These are phyloP conservation scores for Holocentrus rufus DNA, from an alignment of 2,797 vertebrate genomes.

Conservation along the genomic window DNA sequence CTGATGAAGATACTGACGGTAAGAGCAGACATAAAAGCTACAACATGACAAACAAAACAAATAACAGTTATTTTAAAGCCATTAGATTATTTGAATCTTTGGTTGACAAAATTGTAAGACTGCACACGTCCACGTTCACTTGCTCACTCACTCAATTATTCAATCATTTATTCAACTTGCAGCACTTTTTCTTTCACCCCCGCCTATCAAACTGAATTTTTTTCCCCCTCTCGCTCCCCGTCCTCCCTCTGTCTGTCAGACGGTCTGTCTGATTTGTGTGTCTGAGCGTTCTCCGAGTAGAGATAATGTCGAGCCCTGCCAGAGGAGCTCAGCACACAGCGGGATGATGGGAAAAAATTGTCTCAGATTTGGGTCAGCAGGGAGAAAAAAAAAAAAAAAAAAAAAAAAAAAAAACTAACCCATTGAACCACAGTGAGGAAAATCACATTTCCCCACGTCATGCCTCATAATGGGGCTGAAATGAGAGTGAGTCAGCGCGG, in stretches of 20 bases:
- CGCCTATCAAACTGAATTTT: constrained; percentile 21
- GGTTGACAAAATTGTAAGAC: constrained; percentile 22
- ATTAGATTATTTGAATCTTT: constrained; percentile 11
- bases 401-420: not conserved
- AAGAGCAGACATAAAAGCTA: constrained; percentile 8
- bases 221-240: not conserved
- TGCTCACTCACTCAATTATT: not conserved
- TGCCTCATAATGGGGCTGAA: constrained; percentile 13
- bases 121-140: constrained; percentile 1
- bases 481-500: constrained; percentile 32
- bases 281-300: constrained; percentile 29
- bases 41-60: constrained; percentile 25
- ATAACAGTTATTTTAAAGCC: not conserved
- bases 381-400: not conserved
- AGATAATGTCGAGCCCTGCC: constrained; percentile 63
- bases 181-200: constrained; percentile 3
- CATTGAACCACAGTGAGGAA: constrained; percentile 47
- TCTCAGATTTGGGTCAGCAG: constrained; percentile 68
- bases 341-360: constrained; percentile 60
- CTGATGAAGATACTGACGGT: not conserved
- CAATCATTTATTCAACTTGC: constrained; percentile 11
- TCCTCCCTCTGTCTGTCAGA: constrained; percentile 19
- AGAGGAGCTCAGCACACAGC: constrained; percentile 67
- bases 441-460: constrained; percentile 55
- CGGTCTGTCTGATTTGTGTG: constrained; percentile 47